These are phyloP conservation scores for Argyresthia goedartella DNA, from an alignment of 2,888 invertebrate genomes.

Conservation along the genomic window DNA sequence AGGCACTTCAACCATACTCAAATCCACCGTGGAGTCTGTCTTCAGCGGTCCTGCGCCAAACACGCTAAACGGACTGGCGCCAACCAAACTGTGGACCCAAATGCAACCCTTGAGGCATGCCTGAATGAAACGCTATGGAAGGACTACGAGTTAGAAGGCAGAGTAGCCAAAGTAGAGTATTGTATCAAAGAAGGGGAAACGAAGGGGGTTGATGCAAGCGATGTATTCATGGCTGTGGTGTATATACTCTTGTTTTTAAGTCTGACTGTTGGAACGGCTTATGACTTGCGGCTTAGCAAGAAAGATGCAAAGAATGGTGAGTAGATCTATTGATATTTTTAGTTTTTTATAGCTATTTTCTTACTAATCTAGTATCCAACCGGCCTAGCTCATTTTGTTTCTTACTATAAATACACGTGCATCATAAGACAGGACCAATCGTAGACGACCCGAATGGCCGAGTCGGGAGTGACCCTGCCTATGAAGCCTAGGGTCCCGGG, in stretches of 20 bases:
- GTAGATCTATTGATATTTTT: neutral
- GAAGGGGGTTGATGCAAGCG: neutral
- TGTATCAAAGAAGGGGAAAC: neutral
- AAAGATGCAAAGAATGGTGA: neutral
- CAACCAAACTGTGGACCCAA: conserved; percentile 23
- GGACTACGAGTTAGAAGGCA: conserved; percentile 33
- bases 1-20: conserved; percentile 50
- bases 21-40: conserved; percentile 49
- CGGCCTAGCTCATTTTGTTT: too few species aligned
- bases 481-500: too few species aligned
- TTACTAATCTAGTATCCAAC: too few species aligned
- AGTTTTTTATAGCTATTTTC: neutral
- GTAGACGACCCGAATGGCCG: too few species aligned
- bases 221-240: neutral
- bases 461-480: too few species aligned
- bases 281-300: neutral
- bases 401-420: too few species aligned
- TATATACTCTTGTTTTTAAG: neutral
- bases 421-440: too few species aligned
- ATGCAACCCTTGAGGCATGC: conserved; percentile 39
- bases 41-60: conserved; percentile 28
- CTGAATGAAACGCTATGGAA: conserved; percentile 38
- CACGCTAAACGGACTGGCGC: conserved; percentile 17
- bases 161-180: neutral
- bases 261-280: conserved; percentile 1